Evolutionary conservation across 2,113 vertebrate genomes (phyloP).

Genomic region (Paracanthobrama guichenoti): DNA sequence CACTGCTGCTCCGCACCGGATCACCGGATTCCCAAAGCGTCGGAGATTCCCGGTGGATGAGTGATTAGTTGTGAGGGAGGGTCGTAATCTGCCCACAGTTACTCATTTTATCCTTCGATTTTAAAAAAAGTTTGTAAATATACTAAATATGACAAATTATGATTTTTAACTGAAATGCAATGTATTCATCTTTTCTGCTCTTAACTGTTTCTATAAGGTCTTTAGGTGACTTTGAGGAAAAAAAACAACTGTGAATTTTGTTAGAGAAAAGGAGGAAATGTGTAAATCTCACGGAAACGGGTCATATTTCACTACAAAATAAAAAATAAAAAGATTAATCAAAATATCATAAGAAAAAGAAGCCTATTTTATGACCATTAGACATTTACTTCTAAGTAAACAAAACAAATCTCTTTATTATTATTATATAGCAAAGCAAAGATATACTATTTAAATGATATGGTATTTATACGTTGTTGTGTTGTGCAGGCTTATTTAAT

Average conservation of each 20-base stretch:
- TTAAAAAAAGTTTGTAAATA: slow-evolving; percentile 67
- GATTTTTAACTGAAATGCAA: slow-evolving; percentile 68
- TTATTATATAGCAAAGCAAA: background rate
- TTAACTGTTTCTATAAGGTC: slow-evolving; percentile 67
- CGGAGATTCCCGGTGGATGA: background rate
- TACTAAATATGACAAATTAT: slow-evolving; percentile 48
- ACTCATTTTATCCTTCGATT: slow-evolving; percentile 27
- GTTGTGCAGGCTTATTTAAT: background rate
- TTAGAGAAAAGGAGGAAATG: slow-evolving; percentile 24
- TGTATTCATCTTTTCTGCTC: slow-evolving; percentile 64
- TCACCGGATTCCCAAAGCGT: background rate
- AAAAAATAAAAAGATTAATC: background rate
- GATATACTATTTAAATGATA: background rate
- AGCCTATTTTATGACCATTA: background rate
- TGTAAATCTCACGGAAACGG: slow-evolving; percentile 13
- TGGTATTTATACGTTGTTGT: background rate
- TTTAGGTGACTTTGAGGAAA: slow-evolving; percentile 58
- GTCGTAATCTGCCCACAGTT: background rate
- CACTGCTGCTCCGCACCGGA: slow-evolving; percentile 13
- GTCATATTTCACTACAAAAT: background rate
- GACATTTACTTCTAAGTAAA: background rate
- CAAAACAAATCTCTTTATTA: background rate
- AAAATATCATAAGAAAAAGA: background rate
- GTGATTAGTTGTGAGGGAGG: background rate
- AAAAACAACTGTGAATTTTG: slow-evolving; percentile 52